Base-by-base conservation (phyloP, 1,140 invertebrate genomes). In the Drosophila paulistorum region DNA sequence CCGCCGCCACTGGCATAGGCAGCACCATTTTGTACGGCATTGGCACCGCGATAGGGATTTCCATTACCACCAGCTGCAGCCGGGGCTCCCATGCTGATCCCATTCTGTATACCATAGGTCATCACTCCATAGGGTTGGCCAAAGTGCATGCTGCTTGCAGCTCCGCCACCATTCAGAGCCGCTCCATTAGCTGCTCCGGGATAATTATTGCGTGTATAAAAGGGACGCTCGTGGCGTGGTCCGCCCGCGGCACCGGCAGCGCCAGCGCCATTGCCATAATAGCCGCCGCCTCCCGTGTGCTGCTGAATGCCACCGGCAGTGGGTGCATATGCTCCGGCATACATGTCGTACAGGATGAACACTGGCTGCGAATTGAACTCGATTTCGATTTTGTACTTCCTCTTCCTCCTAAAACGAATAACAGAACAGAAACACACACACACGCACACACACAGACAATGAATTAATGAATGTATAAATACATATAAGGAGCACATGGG, bases 281-380 rank as follows among this genome's bases (percentile, higher is more conserved):
- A 89, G 48, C 83, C 83, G 65, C 74, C 83, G 62, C 74, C 65
- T n/a, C 80, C 80, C 20, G 84, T 85, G 65, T 90, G 85, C 65
- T 90, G 84, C 60, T 89, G 84, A 58, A 90, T 85, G 48, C 84
- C 77, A 23, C 84, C 84, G 59, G 85, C 85, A 63, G 84, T 89
- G 23, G 84, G 84, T 84, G 84, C 77, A 84, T 90, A 89, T 68
- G 84, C 78, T 63, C 85, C 77, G 67, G 84, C 81, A 63, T 90
- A 89, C 84, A 89, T 89, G 45, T 51, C 63, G 48, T 39, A 23
- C 30, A 48, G 35, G 54, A 70, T 70, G 39, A 67, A 76, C 17
- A 39, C 35, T 54, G 20, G 7, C 17, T 42, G 20, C 58, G 17
- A 59, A 23, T 51, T 9, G 45, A 51, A 20, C 17, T 41, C 65